These are phyloP conservation scores for Odontesthes bonariensis DNA, from an alignment of 2,113 vertebrate species.

Conservation along the genomic window DNA sequence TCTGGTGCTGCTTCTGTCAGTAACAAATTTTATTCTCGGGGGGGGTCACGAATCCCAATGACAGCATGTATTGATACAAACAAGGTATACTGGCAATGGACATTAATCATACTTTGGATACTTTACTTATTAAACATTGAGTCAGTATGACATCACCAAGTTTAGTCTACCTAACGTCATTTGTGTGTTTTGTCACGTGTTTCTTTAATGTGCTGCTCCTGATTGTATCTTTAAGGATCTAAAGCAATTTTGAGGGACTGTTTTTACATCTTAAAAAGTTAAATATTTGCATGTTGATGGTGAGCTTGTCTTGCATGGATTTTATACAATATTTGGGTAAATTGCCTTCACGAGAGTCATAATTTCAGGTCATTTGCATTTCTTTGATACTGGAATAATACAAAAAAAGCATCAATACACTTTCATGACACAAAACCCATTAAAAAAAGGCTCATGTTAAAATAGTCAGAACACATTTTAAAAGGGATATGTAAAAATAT, in stretches of 20 bases:
- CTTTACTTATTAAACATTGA: slow-evolving; percentile 37
- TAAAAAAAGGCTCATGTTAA: not conserved
- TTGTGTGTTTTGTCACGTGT: not conserved
- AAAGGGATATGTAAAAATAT: no score
- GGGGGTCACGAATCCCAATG: slow-evolving; percentile 30
- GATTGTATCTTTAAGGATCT: slow-evolving; percentile 38
- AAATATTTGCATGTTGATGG: slow-evolving; percentile 14
- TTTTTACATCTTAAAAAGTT: slow-evolving; percentile 21
- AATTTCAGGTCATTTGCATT: slow-evolving; percentile 46
- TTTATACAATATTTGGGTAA: slow-evolving; percentile 26
- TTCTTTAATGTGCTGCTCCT: slow-evolving; percentile 25
- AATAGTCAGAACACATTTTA: accelerated
- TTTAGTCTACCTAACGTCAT: slow-evolving; percentile 22
- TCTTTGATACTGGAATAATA: slow-evolving; percentile 50
- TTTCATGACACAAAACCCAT: slow-evolving; percentile 30
- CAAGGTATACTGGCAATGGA: slow-evolving; percentile 53
- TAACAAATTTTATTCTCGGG: slow-evolving; percentile 41
- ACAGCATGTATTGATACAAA: slow-evolving; percentile 67
- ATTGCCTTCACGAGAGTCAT: slow-evolving; percentile 38
- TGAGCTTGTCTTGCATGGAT: not conserved
- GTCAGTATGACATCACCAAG: not conserved
- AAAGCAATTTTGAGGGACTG: slow-evolving; percentile 35
- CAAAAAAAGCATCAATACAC: not conserved
- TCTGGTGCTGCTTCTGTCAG: slow-evolving; percentile 47
- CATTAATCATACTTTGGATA: slow-evolving; percentile 79